Conservation (phyloP, 2,888 invertebrate genomes). For the Troides aeacus region DNA sequence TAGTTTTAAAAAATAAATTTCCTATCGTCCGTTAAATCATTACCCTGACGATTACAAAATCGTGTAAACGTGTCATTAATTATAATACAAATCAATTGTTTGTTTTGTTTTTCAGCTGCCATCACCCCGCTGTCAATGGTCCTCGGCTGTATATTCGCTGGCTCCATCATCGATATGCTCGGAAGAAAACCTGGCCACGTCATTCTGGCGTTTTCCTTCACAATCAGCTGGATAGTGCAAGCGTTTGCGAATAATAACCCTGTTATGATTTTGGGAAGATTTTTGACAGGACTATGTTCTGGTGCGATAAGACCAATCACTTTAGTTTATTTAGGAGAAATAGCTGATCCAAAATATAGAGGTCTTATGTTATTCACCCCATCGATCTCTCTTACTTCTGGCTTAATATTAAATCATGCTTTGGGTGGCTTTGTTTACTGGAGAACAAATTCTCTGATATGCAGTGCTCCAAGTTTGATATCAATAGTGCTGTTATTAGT, state of each 20-base stretch:
- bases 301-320: slow-evolving; percentile 47
- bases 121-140: slow-evolving; percentile 49
- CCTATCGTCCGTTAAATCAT: not conserved
- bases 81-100: not conserved
- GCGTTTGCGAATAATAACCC: slow-evolving; percentile 41
- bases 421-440: slow-evolving; percentile 47
- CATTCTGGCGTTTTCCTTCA: slow-evolving; percentile 42
- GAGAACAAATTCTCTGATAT: slow-evolving; percentile 45
- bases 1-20: not conserved
- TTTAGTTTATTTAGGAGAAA: slow-evolving; percentile 53
- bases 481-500: slow-evolving; percentile 40
- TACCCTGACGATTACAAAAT: not conserved
- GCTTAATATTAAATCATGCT: slow-evolving; percentile 45
- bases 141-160: slow-evolving; percentile 48
- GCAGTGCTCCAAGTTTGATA: slow-evolving; percentile 42
- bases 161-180: slow-evolving; percentile 47
- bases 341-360: slow-evolving; percentile 52
- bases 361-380: slow-evolving; percentile 43
- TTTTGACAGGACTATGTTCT: slow-evolving; percentile 46
- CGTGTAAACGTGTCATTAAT: not conserved
- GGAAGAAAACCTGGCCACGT: slow-evolving; percentile 51
- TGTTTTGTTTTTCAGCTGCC: slow-evolving; percentile 45
- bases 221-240: slow-evolving; percentile 50
- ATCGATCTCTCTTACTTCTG: slow-evolving; percentile 42
- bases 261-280: slow-evolving; percentile 47